These are phyloP conservation scores for Sinosuthora webbiana DNA, from an alignment of 2,113 vertebrate genomes.

Conservation along the genomic window DNA sequence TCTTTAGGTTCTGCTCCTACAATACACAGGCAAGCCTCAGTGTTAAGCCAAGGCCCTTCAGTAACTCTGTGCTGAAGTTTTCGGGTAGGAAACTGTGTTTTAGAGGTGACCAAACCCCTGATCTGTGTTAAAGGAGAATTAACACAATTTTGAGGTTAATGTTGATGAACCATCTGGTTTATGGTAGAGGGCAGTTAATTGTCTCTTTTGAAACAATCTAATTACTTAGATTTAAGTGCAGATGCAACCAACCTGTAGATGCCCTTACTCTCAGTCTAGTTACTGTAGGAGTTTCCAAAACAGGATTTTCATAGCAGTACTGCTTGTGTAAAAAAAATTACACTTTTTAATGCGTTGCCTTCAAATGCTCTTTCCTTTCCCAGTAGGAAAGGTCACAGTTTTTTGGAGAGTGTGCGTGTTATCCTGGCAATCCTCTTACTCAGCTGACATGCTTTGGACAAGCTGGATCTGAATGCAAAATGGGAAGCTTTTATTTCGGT, in stretches of 20 bases:
- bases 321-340: neutral
- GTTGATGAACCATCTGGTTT: neutral
- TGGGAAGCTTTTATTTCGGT: constrained; percentile 42
- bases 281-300: neutral
- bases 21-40: rapidly evolving
- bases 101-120: neutral
- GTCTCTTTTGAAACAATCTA: neutral
- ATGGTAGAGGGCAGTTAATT: neutral
- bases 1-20: neutral
- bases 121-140: neutral
- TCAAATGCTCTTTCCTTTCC: neutral
- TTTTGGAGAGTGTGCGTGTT: neutral
- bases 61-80: neutral
- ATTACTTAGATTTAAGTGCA: neutral
- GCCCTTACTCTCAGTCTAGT: neutral
- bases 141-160: neutral
- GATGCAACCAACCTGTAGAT: neutral
- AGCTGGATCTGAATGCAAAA: neutral
- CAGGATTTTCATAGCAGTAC: neutral
- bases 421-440: neutral
- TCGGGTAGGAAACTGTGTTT: neutral
- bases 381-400: neutral
- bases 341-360: neutral
- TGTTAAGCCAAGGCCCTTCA: neutral
- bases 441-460: neutral